Conservation (phyloP, 2,113 vertebrate genomes). For the Dunckerocampus dactyliophorus region DNA sequence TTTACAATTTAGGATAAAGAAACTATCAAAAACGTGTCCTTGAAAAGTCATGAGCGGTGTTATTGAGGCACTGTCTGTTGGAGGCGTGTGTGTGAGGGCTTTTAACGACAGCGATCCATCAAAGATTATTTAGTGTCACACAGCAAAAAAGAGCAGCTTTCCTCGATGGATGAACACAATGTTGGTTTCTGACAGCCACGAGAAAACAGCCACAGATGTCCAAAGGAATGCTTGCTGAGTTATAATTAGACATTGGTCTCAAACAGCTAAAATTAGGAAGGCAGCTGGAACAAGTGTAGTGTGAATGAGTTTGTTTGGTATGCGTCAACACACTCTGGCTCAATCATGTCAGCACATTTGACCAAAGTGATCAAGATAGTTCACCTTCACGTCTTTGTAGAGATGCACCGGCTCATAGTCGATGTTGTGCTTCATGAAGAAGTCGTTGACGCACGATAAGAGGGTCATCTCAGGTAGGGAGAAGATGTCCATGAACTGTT, state of each 20-base stretch:
- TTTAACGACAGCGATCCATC: conserved; percentile 60
- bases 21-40: conserved; percentile 24
- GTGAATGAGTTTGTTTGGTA: background rate
- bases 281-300: background rate
- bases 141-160: conserved; percentile 39
- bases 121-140: conserved; percentile 30
- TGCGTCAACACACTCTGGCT: background rate
- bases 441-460: conserved; percentile 92
- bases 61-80: conserved; percentile 10
- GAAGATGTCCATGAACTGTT: conserved; percentile 99
- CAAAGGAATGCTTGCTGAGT: conserved; percentile 25
- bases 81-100: conserved; percentile 17
- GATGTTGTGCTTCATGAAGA: conserved; percentile 95
- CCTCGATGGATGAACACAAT: conserved; percentile 23
- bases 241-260: conserved; percentile 61
- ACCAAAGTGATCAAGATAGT: background rate
- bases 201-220: conserved; percentile 49
- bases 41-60: conserved; percentile 40
- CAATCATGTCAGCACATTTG: background rate
- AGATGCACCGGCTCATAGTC: conserved; percentile 97
- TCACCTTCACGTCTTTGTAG: conserved; percentile 99
- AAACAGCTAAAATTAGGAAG: conserved; percentile 54
- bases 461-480: conserved; percentile 97
- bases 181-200: conserved; percentile 14
- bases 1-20: background rate